phyloP scores from a whole-genome alignment of 1,140 invertebrate genomes.

The Trichoplusia ni region DNA sequence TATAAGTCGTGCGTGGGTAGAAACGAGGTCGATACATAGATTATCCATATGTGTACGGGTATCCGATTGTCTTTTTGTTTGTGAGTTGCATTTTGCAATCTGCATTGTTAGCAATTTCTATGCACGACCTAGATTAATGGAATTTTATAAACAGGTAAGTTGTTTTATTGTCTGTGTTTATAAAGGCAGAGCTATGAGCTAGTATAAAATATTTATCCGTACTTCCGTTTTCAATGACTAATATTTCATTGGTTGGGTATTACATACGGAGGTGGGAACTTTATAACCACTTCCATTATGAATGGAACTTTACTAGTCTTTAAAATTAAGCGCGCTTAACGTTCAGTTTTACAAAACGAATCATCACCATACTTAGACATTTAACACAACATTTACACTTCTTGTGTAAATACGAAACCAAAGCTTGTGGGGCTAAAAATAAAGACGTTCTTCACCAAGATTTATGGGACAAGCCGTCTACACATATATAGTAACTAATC shows the following conservation, averaged over 20 bases:
- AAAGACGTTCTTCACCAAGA: background rate
- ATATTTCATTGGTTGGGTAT: background rate
- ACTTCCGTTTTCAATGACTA: background rate
- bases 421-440: background rate
- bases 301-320: too few relatives aligned
- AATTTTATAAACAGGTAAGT: slow-evolving; percentile 3
- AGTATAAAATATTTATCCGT: background rate
- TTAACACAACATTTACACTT: slow-evolving; percentile 1
- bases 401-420: background rate
- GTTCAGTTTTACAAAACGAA: slow-evolving; percentile 11
- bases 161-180: background rate
- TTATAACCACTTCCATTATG: too few relatives aligned
- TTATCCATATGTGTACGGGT: slow-evolving; percentile 53
- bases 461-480: background rate
- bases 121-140: slow-evolving; percentile 35
- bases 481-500: background rate
- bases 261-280: too few relatives aligned
- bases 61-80: slow-evolving; percentile 53
- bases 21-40: slow-evolving; percentile 65
- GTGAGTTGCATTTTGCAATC: slow-evolving; percentile 64
- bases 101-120: slow-evolving; percentile 55
- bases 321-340: too few relatives aligned
- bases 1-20: slow-evolving; percentile 61
- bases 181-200: background rate
- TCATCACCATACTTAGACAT: background rate